Percentiles rank a stretch among this genome's conserved stretches.
Evolutionary conservation across 2,113 vertebrate genomes (phyloP).

Genomic region (Bombycilla garrulus): DNA sequence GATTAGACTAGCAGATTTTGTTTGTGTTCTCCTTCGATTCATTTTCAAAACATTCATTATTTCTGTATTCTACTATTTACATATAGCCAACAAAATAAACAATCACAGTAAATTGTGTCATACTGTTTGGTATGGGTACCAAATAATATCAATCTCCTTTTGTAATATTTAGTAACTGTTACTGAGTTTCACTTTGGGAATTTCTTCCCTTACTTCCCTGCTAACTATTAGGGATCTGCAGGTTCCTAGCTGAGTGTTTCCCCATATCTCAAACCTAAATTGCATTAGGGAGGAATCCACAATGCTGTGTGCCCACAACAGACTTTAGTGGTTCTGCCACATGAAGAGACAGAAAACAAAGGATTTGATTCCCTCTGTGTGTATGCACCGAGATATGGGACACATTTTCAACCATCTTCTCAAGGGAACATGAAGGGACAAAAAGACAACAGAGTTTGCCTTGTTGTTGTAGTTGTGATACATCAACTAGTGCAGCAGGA

Average conservation of each 20-base stretch:
- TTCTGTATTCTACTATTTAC: background rate
- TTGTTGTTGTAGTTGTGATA: background rate
- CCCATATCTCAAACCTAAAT: background rate
- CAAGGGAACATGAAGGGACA: background rate
- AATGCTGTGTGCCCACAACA: background rate
- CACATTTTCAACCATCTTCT: background rate
- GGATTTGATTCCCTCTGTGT: background rate
- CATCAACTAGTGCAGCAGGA: background rate
- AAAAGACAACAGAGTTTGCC: accelerated
- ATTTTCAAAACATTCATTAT: background rate
- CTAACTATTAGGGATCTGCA: background rate
- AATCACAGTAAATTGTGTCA: background rate
- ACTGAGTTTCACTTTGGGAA: background rate
- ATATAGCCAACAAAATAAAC: background rate
- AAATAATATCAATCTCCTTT: background rate
- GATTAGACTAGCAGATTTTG: background rate
- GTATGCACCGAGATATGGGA: accelerated
- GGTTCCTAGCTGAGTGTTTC: accelerated
- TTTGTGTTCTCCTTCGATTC: background rate
- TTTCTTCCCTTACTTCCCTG: background rate
- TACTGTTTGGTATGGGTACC: background rate
- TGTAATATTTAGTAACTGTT: background rate
- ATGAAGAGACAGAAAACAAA: background rate
- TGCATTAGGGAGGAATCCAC: background rate
- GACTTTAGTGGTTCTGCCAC: background rate